Percentiles rank a stretch among this genome's conserved stretches.
These are phyloP conservation scores for Siderastrea siderea DNA, from an alignment of 92 coral and sea anemone genomes.

Conservation along the genomic window DNA sequence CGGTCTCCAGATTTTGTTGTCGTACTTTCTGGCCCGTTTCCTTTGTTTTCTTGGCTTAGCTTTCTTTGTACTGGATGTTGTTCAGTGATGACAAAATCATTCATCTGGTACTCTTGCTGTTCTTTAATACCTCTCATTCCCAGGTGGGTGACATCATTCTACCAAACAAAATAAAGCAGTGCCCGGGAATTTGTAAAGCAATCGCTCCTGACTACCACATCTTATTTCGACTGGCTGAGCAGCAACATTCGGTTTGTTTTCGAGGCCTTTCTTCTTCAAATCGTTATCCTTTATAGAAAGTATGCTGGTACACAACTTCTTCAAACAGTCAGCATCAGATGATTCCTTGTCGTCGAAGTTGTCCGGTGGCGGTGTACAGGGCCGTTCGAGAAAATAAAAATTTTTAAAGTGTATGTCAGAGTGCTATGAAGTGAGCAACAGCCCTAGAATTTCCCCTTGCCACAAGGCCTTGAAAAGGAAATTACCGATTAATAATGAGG, in stretches of 20 bases:
- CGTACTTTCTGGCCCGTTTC: slow-evolving; percentile 55
- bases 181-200: not conserved
- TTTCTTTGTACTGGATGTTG: slow-evolving; percentile 48
- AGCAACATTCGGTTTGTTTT: too few relatives aligned
- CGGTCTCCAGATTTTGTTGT: slow-evolving; percentile 58
- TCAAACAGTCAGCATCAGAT: slow-evolving; percentile 13
- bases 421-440: too few relatives aligned
- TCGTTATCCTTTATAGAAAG: slow-evolving; percentile 42
- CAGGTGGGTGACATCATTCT: slow-evolving; percentile 25
- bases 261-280: too few relatives aligned
- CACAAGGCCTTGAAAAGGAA: too few relatives aligned
- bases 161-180: not conserved
- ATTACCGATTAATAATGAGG: too few relatives aligned
- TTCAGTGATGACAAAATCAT: slow-evolving; percentile 45
- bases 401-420: too few relatives aligned
- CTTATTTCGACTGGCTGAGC: too few relatives aligned
- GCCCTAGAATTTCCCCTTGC: too few relatives aligned
- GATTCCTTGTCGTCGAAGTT: slow-evolving; percentile 56
- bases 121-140: slow-evolving; percentile 60
- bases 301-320: slow-evolving; percentile 44
- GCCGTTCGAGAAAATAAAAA: not conserved
- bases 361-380: slow-evolving; percentile 69
- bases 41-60: slow-evolving; percentile 46
- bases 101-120: slow-evolving; percentile 45
- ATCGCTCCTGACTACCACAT: too few relatives aligned